phyloP scores from a whole-genome alignment of 2,888 invertebrate genomes.

The Tholera decimalis region DNA sequence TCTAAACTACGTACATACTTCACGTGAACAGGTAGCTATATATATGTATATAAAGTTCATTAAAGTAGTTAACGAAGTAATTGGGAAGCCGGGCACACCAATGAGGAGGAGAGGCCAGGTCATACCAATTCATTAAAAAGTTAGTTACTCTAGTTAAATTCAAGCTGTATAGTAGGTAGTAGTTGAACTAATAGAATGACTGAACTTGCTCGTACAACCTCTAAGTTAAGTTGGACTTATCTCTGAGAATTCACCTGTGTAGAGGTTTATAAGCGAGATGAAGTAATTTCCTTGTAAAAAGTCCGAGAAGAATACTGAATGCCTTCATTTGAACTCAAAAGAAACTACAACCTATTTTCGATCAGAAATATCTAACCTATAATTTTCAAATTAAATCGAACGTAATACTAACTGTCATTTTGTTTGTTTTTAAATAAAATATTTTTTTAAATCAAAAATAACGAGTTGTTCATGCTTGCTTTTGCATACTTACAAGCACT shows the following conservation, averaged over 20 bases:
- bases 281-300: not conserved
- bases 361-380: too few species aligned
- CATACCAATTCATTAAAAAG: slow-evolving; percentile 52
- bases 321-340: too few species aligned
- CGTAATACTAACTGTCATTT: too few species aligned
- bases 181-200: slow-evolving; percentile 47
- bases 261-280: not conserved
- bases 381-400: too few species aligned
- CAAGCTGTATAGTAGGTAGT: slow-evolving; percentile 12
- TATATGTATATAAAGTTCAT: slow-evolving; percentile 28
- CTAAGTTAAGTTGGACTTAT: not conserved
- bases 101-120: slow-evolving; percentile 21
- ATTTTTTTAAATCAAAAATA: too few species aligned
- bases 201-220: slow-evolving; percentile 27
- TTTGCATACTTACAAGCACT: too few species aligned
- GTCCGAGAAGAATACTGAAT: not conserved
- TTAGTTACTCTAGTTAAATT: slow-evolving; percentile 35
- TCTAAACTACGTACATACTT: not conserved
- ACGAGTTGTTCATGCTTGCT: too few species aligned
- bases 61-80: slow-evolving; percentile 33
- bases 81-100: slow-evolving; percentile 15
- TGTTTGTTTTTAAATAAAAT: too few species aligned
- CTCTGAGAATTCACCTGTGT: not conserved
- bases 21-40: not conserved
- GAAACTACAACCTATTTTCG: too few species aligned